phyloP scores from a whole-genome alignment of 2,797 vertebrate genomes.

The Coregonus sp. region DNA sequence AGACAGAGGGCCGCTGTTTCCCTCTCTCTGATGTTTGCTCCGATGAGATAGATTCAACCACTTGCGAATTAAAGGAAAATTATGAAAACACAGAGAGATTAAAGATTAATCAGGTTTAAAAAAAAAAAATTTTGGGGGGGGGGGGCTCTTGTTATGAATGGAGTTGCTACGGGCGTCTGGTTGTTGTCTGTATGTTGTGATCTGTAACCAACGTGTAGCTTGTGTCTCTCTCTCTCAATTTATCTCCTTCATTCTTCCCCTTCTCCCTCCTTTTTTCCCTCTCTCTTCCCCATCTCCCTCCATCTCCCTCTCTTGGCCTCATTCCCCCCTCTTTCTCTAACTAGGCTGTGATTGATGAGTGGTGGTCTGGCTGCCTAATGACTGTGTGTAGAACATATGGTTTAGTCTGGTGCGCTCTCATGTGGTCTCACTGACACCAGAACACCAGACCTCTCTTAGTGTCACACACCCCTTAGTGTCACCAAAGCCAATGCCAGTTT shows the following conservation, averaged over 20 bases:
- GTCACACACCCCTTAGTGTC: conserved; percentile 26
- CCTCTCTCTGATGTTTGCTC: too few species aligned
- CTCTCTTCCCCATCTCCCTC: background rate
- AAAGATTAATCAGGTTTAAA: too few species aligned
- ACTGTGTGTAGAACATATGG: background rate
- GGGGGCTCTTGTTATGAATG: too few species aligned
- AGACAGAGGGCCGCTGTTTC: too few species aligned
- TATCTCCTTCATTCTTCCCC: background rate
- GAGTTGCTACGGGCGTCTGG: background rate
- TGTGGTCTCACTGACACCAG: conserved; percentile 55
- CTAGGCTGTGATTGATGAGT: conserved; percentile 11
- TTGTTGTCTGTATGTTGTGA: background rate
- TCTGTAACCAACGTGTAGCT: background rate
- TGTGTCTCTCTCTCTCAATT: background rate
- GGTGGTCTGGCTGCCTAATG: conserved; percentile 11
- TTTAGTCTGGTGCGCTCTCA: conserved; percentile 48
- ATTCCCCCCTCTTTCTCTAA: background rate
- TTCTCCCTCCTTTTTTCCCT: background rate
- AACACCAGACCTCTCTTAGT: conserved; percentile 20
- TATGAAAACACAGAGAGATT: too few species aligned
- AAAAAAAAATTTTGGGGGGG: too few species aligned
- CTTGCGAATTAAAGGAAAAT: too few species aligned
- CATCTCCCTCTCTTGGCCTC: background rate
- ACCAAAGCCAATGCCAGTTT: background rate
- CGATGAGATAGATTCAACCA: too few species aligned